These are phyloP conservation scores for Dorcus hopei DNA, from an alignment of 2,888 invertebrate genomes.

Conservation along the genomic window DNA sequence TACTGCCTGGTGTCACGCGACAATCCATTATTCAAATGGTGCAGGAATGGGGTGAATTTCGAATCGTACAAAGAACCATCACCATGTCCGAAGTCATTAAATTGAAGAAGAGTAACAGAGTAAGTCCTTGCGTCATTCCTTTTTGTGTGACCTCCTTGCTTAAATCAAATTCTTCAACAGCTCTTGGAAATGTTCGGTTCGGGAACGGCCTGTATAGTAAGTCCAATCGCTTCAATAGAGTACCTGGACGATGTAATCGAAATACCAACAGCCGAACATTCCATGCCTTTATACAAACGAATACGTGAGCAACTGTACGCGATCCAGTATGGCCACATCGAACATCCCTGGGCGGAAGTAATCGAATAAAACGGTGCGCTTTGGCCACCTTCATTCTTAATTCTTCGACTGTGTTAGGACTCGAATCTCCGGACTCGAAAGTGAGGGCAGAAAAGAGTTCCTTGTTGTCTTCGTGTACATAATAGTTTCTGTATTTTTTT, in stretches of 20 bases:
- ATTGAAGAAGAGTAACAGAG: slow-evolving; percentile 75
- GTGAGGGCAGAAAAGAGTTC: too few relatives aligned
- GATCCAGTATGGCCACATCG: slow-evolving; percentile 85
- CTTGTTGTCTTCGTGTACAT: too few relatives aligned
- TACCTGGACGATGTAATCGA: slow-evolving; percentile 67
- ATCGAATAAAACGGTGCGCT: slow-evolving; percentile 16
- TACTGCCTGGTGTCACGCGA: slow-evolving; percentile 92
- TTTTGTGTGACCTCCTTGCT: too few relatives aligned
- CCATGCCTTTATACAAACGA: slow-evolving; percentile 70
- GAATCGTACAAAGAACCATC: slow-evolving; percentile 74
- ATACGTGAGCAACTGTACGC: slow-evolving; percentile 75
- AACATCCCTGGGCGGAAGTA: slow-evolving; percentile 71
- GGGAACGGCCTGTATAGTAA: slow-evolving; percentile 96
- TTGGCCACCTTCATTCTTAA: too few relatives aligned
- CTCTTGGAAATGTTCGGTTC: slow-evolving; percentile 94
- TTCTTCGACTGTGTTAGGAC: too few relatives aligned
- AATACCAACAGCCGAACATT: slow-evolving; percentile 72
- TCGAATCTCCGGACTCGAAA: too few relatives aligned
- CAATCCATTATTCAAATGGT: slow-evolving; percentile 80
- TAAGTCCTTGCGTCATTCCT: slow-evolving; percentile 51
- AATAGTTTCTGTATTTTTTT: too few relatives aligned
- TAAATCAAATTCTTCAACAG: slow-evolving; percentile 51
- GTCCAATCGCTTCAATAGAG: slow-evolving; percentile 83
- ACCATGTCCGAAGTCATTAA: slow-evolving; percentile 80
- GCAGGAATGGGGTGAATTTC: slow-evolving; percentile 81